Base-by-base conservation (phyloP, 2,888 invertebrate genomes). In the Thera britannica region DNA sequence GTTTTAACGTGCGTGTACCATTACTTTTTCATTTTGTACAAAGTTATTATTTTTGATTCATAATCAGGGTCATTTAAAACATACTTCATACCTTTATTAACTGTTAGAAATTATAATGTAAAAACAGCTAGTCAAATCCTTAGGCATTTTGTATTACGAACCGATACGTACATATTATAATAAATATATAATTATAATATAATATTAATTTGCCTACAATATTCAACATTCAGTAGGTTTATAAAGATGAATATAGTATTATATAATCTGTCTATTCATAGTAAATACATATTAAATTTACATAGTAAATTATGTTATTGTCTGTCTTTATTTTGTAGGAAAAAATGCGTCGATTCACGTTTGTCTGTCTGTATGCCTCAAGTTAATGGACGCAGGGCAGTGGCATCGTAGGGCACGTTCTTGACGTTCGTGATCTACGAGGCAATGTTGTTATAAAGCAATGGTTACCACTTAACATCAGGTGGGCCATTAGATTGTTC, bases 11-110 rank as follows among this genome's bases (percentile, higher is more conserved):
- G 70, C 54, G 57, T 62, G 68, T 75, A 76, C 75, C 72, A 72
- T 79, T 75, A 76, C 79, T 79, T 79, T 72, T 85, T 86, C 81
- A 83, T 88, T 87, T 86, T 89, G 85, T 89, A 89, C 83, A 85
- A 85, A 86, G 85, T 80, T 83, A 80, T 80, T 79, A 75, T 79
- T 75, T 75, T 75, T 73, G 76, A 75, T 77, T 79, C 75, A 77
- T 73, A 73, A 72, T 75, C 74, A 72, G 72, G 73, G 72, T 77
- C 76, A 75, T 75, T 56, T 75, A 71, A 74, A 73, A 76, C 72
- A 74, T 76, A 73, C 77, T 73, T 77, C 76, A 78, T 76, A 74
- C 70, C 62, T 68, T 75, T 77, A 76, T 65, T 74, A 77, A 72
- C 69, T 71, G 57, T 72, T 72, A 74, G 70, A 71, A 73, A 67